A percentile compares a stretch with the other conserved stretches of the same genome.
phyloP scores from a whole-genome alignment of 2,797 vertebrate species.

The Xiphophorus birchmanni region DNA sequence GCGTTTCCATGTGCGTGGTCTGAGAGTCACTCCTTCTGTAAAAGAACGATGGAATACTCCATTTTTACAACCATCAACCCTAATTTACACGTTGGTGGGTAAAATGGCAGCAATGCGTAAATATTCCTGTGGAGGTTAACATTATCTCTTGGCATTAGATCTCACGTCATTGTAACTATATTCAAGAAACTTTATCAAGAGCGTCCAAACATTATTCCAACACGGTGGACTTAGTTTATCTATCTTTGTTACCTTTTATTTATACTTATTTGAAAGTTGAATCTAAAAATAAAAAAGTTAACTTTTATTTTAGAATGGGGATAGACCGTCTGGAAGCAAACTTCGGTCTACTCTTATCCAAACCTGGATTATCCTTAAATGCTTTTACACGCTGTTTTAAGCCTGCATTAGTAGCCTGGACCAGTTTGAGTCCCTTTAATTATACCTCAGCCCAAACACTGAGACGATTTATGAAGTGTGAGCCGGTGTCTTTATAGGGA shows the following conservation, averaged over 20 bases:
- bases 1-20: background rate
- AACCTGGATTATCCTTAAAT: background rate
- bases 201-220: background rate
- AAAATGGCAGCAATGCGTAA: background rate
- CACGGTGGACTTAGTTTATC: background rate
- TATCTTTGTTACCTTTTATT: too few relatives aligned
- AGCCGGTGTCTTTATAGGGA: constrained; percentile 47
- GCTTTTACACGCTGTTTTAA: background rate
- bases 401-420: background rate
- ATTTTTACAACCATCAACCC: background rate
- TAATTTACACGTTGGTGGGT: background rate
- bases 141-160: background rate
- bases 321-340: background rate
- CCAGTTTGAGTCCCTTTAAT: background rate
- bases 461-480: constrained; percentile 60
- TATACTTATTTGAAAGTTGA: background rate
- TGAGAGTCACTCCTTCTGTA: background rate
- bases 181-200: background rate
- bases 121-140: background rate
- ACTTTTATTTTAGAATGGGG: background rate
- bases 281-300: background rate
- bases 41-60: background rate
- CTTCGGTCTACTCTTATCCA: background rate
- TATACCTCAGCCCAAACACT: constrained; percentile 2
- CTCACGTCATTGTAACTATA: background rate